Conservation (phyloP, 2,888 invertebrate genomes). For the Eurois occulta region DNA sequence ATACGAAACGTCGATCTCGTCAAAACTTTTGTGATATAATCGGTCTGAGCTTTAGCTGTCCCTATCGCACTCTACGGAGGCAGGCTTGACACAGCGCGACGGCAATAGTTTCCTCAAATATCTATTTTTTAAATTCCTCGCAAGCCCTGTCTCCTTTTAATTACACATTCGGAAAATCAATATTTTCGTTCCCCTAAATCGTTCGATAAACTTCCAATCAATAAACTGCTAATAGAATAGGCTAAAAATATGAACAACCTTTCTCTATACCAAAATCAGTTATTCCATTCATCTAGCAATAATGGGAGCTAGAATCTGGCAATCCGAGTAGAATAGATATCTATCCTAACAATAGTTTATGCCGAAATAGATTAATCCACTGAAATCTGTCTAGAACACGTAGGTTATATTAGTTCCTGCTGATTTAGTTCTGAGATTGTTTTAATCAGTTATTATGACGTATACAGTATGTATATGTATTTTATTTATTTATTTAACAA, state of each 20-base stretch:
- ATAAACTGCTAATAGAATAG: not conserved
- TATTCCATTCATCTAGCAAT: constrained; percentile 24
- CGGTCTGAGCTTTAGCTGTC: no score
- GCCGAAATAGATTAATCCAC: constrained; percentile 39
- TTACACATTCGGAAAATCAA: no score
- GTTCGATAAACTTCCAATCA: not conserved
- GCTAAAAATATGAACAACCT: not conserved
- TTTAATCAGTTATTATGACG: not conserved
- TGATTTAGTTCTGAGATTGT: constrained; percentile 1
- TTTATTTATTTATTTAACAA: no score
- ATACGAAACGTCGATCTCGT: no score
- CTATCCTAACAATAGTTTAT: constrained; percentile 25
- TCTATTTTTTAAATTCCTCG: no score
- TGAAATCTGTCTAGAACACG: constrained; percentile 35
- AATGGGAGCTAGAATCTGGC: constrained; percentile 25
- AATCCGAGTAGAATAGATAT: constrained; percentile 20
- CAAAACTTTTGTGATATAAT: no score
- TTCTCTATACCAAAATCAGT: not conserved
- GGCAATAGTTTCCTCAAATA: no score
- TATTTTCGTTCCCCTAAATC: not conserved
- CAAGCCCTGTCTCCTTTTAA: no score
- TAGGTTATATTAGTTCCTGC: constrained; percentile 27
- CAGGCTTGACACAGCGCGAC: no score
- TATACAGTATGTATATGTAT: not conserved
- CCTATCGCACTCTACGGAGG: no score